A percentile compares a stretch with the other conserved stretches of the same genome.
phyloP scores from a whole-genome alignment of 2,888 invertebrate species.

The Cerceris rybyensis region DNA sequence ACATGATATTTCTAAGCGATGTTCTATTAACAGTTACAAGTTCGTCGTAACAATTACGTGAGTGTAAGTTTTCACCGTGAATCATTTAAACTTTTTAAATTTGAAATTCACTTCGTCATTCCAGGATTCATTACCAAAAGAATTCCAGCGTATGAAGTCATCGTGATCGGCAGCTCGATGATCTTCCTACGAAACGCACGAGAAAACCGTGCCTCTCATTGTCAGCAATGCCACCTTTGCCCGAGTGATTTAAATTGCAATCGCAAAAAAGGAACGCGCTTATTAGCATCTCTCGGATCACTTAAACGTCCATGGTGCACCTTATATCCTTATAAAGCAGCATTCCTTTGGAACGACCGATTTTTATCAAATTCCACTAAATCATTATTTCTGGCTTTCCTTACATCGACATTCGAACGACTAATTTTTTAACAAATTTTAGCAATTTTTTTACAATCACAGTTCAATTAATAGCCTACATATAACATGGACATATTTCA shows the following conservation, averaged over 20 bases:
- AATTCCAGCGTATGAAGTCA: slow-evolving; percentile 28
- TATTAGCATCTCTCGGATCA: not conserved
- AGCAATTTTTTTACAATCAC: too few relatives aligned
- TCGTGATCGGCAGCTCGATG: slow-evolving; percentile 8
- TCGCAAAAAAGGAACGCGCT: not conserved
- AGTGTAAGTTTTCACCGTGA: too few relatives aligned
- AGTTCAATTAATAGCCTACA: too few relatives aligned
- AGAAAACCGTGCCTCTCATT: not conserved
- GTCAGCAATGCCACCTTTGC: not conserved
- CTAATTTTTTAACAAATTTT: too few relatives aligned
- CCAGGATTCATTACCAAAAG: slow-evolving; percentile 8
- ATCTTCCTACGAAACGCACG: slow-evolving; percentile 3
- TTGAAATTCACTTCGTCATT: not conserved
- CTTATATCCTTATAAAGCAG: not conserved
- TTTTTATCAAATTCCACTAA: too few relatives aligned
- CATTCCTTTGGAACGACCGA: not conserved
- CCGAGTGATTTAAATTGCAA: slow-evolving; percentile 8
- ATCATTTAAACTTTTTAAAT: not conserved
- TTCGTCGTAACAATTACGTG: too few relatives aligned
- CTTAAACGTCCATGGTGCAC: not conserved
- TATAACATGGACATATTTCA: too few relatives aligned
- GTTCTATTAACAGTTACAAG: too few relatives aligned
- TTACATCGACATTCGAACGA: too few relatives aligned
- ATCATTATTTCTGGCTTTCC: too few relatives aligned
- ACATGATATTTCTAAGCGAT: too few relatives aligned